These are phyloP conservation scores for Caloenas nicobarica DNA, from an alignment of 2,113 vertebrate species.

Conservation along the genomic window DNA sequence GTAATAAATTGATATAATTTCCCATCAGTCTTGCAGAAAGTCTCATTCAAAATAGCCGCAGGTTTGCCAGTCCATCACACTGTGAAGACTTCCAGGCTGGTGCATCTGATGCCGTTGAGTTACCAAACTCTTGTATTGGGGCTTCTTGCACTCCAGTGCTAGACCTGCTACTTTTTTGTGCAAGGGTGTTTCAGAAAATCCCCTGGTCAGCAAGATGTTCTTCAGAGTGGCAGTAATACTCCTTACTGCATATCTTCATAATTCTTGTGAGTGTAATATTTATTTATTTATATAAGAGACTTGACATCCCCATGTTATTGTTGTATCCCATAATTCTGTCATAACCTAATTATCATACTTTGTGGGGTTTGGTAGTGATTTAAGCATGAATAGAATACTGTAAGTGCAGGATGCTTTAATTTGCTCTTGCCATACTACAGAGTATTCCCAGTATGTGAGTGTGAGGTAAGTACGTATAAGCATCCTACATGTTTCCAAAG, in stretches of 20 bases:
- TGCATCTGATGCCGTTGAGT: not conserved
- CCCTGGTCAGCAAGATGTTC: not conserved
- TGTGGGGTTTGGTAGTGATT: not conserved
- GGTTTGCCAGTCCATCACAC: conserved; percentile 7
- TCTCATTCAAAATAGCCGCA: conserved; percentile 23
- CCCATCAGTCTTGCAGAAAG: conserved; percentile 21
- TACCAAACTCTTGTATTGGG: not conserved
- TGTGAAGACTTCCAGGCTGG: not conserved
- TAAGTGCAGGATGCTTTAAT: conserved; percentile 12
- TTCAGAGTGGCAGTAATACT: not conserved
- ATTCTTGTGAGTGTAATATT: not conserved
- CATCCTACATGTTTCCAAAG: not conserved
- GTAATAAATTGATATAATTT: conserved; percentile 48
- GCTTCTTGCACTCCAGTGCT: not conserved
- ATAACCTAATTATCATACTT: not conserved
- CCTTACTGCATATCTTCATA: not conserved
- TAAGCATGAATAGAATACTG: not conserved
- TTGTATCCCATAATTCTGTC: not conserved
- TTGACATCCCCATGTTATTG: not conserved
- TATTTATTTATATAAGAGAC: not conserved
- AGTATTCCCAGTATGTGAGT: not conserved
- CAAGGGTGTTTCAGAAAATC: not conserved
- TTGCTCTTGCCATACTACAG: not conserved
- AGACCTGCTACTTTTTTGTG: not conserved
- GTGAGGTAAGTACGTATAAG: not conserved